These are phyloP conservation scores for Malurus alboscapulatus DNA, from an alignment of 2,113 vertebrate genomes.

Conservation along the genomic window DNA sequence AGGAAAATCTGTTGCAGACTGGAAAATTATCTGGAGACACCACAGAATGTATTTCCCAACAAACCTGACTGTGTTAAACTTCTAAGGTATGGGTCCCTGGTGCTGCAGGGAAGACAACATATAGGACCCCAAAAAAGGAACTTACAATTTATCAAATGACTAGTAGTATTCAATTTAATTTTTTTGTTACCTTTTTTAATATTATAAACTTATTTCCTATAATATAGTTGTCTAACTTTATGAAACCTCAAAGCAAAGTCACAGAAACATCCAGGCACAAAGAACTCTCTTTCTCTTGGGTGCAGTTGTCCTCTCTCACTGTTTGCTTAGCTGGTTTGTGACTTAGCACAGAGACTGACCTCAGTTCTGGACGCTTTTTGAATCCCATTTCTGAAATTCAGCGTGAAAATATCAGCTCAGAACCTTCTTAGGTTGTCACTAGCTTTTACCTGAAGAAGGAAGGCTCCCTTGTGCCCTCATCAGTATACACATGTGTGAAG, in stretches of 20 bases:
- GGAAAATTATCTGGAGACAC: not conserved
- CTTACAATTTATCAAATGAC: not conserved
- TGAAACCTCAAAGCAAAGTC: not conserved
- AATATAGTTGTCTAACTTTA: not conserved
- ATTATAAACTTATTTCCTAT: not conserved
- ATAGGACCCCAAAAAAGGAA: not conserved
- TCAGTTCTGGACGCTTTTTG: not conserved
- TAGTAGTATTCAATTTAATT: not conserved
- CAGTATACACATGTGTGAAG: not conserved
- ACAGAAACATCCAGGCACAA: not conserved
- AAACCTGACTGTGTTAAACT: not conserved
- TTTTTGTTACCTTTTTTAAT: not conserved
- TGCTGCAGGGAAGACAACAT: not conserved
- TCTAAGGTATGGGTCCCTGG: not conserved
- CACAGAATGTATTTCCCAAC: not conserved
- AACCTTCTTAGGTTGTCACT: not conserved
- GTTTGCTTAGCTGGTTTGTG: not conserved
- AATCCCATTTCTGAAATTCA: not conserved
- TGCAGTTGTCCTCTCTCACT: not conserved
- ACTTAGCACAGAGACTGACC: not conserved
- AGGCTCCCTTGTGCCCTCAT: conserved; percentile 22
- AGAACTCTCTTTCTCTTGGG: not conserved
- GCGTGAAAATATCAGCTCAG: not conserved
- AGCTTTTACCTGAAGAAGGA: conserved; percentile 33
- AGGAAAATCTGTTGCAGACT: not conserved